Base-by-base conservation (phyloP, 2,888 invertebrate species). In the Polietes domitor region DNA sequence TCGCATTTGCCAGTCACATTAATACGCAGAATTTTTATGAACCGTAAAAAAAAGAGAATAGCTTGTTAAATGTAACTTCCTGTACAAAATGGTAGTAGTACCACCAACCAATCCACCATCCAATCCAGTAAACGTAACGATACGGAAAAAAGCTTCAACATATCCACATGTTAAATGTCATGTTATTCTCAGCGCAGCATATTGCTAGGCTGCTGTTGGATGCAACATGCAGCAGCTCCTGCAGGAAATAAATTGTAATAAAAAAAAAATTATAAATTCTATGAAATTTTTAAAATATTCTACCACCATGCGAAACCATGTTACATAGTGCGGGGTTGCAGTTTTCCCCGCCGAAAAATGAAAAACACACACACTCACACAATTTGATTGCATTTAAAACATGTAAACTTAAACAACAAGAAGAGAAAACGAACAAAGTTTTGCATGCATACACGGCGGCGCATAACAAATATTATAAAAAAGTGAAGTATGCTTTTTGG, bases 1-100 rank as follows among this genome's bases (percentile, higher is more conserved):
- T 58, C 58, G 12, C 58, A 58, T 26, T 58, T 15, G 19, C 26
- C 24, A 58, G 26, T 58, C 75, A 53, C 65, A 76, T 78, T 79
- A 73, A 76, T 76, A 41, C 12, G 21, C 17, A 73, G 75, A 65
- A 24, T 58, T 82, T 79, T 58, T 58, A 75, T 78, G 72, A 83
- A 76, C 65, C 80, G 70, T 74, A 71, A 58, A n/a, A n/a, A 83
- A 61, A 72, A 72, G 74, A 71, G 21, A 26, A 53, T 72, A 76
- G 73, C 74, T 78, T 84, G 77, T 80, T 80, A 78, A 84, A 84
- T 80, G 75, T 72, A 75, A 78, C 84, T 84, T 81, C 81, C 81
- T 65, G 28, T 73, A 47, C 41, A 26, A 68, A 58, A 61, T 24
- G 24, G 53, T 19, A 12, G 0, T 24, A n/a, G n/a, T 21, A 12